Evolutionary conservation across 37 sponge, comb jelly and placozoan species (phyloP), one percentile per base, ranked within the genome.

Genomic region (Cladorhizidae sp.): DNA sequence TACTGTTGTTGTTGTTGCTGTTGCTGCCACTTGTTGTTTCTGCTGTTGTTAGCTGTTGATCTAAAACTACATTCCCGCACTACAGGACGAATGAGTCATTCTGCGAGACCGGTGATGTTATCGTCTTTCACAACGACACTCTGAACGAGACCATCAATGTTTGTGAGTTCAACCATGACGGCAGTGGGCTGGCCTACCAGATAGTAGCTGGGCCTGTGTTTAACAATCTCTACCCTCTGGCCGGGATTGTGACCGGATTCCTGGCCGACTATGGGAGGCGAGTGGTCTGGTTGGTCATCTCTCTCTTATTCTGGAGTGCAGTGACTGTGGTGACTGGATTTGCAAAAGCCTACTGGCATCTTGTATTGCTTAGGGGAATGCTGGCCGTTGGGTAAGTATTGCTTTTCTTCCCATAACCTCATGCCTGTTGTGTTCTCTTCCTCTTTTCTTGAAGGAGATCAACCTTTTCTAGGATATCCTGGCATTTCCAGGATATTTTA

Each of bases 131-230:
- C 61, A 59, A 59, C 28, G 71, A 41, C 26, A 71, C 71, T 71
- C 20, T 36, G 39, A 71, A 22, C 15, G 38, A 26, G 5, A 56
- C 37, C 8, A 40, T 57, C 40, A 20, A 81, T 45, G 58, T 59
- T 21, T 84, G 95, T 37, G 38, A 67, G 40, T 95, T 64, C 50
- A 54, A 20, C 32, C 85, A 85, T 69, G 70, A 59, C 82, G 95
- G 95, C 15, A 64, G 23, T 8, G 95, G 95, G 7, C 40, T 91
- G 18, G 37, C 70, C 28, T 95, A 92, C 73, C 87, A 95, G 79
- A 57, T 95, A 5, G 73, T 95, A 20, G 95, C 95, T 35, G 95
- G 95, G 0, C 92, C 95, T 1, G 89, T 86, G 22, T 95, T 95
- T 78, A 91, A 90, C 70, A 91, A 90, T 52, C 75, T 95, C 28